These are phyloP conservation scores for Tragopan temminckii DNA, from an alignment of 2,797 vertebrate genomes.

Conservation along the genomic window DNA sequence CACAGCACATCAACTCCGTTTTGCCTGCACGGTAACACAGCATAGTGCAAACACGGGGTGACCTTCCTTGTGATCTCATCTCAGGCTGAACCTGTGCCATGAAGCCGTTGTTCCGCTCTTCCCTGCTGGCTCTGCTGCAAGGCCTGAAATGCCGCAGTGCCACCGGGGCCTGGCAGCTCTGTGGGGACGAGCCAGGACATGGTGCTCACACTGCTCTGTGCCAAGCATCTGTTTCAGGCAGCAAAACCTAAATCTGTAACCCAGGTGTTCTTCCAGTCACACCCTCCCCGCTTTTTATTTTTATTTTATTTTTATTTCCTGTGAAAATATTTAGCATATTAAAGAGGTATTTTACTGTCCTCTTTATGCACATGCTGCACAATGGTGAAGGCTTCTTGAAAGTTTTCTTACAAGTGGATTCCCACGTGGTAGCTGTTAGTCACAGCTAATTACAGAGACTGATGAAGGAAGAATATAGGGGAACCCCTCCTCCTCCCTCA, in stretches of 20 bases:
- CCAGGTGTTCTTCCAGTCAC: background rate
- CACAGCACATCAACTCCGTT: conserved; percentile 14
- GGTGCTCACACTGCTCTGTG: background rate
- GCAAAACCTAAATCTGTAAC: background rate
- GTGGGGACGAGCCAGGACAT: background rate
- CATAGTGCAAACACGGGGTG: conserved; percentile 38
- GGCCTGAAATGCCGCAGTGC: background rate
- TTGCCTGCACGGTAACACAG: background rate
- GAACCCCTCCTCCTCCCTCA: conserved; percentile 33
- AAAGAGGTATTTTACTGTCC: background rate
- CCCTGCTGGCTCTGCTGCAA: background rate
- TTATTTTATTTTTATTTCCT: background rate
- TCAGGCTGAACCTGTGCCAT: conserved; percentile 6
- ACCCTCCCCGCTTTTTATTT: background rate
- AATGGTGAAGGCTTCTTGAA: conserved; percentile 39
- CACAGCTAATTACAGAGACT: conserved; percentile 80
- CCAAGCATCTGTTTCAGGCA: background rate
- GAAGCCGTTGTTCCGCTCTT: conserved; percentile 2
- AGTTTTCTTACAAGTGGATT: conserved; percentile 70
- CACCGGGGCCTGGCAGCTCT: background rate
- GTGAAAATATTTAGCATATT: conserved; percentile 13
- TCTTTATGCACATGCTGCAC: background rate
- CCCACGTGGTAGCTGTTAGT: conserved; percentile 78
- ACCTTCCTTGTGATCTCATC: conserved; percentile 57
- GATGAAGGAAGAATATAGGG: conserved; percentile 54